A percentile compares a stretch with the other conserved stretches of the same genome.
Conservation (phyloP, 2,113 vertebrate genomes). For the Apodemus speciosus region DNA sequence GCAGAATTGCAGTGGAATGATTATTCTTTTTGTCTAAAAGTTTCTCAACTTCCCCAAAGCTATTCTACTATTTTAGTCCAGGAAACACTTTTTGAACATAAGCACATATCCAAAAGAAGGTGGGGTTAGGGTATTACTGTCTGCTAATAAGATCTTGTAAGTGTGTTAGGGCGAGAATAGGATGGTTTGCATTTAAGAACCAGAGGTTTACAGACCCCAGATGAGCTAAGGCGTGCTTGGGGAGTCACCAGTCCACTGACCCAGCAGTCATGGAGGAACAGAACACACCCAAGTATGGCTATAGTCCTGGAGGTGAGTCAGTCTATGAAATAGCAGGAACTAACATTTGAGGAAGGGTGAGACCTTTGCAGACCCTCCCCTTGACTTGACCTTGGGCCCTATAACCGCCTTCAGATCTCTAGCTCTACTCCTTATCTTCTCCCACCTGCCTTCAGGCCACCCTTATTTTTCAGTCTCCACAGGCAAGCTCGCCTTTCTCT, state of each 20-base stretch:
- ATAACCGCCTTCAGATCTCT: background rate
- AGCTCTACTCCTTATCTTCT: background rate
- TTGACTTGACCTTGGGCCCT: background rate
- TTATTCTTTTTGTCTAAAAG: background rate
- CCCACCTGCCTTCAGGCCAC: background rate
- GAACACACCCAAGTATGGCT: background rate
- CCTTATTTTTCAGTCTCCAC: background rate
- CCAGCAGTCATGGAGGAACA: background rate
- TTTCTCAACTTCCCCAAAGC: background rate
- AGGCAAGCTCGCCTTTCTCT: background rate
- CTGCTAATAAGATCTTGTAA: background rate
- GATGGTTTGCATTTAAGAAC: background rate
- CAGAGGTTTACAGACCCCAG: background rate
- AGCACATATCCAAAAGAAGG: background rate
- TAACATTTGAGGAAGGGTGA: background rate
- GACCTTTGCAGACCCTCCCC: background rate
- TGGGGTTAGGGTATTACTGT: too few relatives aligned
- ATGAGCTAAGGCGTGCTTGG: background rate
- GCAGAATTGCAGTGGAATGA: background rate
- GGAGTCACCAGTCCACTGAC: background rate
- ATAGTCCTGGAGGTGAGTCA: accelerated
- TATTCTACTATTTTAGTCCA: background rate
- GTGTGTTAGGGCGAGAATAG: background rate
- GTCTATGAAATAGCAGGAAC: background rate
- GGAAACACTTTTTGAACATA: background rate